Conservation (phyloP, 2,113 vertebrate genomes). For the Cinclus mexicanus region DNA sequence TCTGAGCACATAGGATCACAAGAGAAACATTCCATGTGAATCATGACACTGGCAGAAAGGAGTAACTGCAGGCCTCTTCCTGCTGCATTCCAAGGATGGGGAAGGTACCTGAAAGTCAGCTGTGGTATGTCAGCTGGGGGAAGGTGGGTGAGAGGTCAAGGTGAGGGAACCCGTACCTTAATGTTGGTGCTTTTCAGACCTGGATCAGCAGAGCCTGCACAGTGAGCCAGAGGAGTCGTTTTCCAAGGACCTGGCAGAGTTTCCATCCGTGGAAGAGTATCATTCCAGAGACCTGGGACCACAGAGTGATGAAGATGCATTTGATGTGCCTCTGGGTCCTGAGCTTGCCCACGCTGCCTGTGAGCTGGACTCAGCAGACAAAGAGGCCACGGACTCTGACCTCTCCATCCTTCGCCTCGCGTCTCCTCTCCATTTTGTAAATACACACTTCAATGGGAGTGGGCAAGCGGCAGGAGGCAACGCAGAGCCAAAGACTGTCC, state of each 20-base stretch:
- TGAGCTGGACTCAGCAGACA: conserved; percentile 70
- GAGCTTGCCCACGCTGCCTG: conserved; percentile 59
- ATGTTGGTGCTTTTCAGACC: conserved; percentile 77
- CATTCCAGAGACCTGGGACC: conserved; percentile 78
- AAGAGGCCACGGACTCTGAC: conserved; percentile 70
- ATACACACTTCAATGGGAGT: conserved; percentile 94
- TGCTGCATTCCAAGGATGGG: not conserved
- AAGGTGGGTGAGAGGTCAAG: not conserved
- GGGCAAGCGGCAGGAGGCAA: conserved; percentile 47
- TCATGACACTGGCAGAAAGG: not conserved
- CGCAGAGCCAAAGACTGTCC: not conserved
- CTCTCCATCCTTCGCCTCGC: conserved; percentile 87
- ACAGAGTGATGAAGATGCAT: conserved; percentile 37
- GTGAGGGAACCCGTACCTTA: not conserved
- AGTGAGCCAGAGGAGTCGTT: conserved; percentile 90
- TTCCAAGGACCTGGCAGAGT: conserved; percentile 86
- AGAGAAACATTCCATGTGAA: not conserved
- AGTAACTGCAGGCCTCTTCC: not conserved
- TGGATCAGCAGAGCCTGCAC: conserved; percentile 92
- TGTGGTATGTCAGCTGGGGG: not conserved
- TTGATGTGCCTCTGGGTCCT: conserved; percentile 69
- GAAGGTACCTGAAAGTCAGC: not conserved
- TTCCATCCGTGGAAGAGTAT: conserved; percentile 82
- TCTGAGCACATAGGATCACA: not conserved
- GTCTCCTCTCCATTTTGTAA: conserved; percentile 96